A percentile compares a stretch with the other conserved stretches of the same genome.
Evolutionary conservation across 1,140 invertebrate species (phyloP).

Genomic region (Musca domestica): DNA sequence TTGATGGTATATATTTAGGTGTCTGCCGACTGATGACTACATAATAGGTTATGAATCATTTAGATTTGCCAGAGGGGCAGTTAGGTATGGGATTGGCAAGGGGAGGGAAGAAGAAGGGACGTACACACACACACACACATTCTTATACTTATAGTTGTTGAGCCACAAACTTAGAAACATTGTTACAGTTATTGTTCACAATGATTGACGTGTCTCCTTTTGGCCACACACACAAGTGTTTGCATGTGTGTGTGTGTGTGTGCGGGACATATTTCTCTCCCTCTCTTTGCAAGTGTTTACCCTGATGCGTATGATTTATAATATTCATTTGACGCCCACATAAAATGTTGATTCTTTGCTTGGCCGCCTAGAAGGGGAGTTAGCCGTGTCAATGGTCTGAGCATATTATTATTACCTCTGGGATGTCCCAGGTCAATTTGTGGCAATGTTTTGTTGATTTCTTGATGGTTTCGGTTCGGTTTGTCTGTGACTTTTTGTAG

Average conservation of each 20-base stretch:
- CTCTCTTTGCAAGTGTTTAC: background rate
- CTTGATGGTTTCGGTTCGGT: background rate
- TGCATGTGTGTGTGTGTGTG: background rate
- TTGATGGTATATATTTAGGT: too few species aligned
- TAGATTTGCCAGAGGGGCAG: background rate
- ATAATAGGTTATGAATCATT: slow-evolving; percentile 12
- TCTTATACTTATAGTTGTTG: too few species aligned
- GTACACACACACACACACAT: too few species aligned
- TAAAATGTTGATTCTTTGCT: background rate
- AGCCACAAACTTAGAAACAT: too few species aligned
- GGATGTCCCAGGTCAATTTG: slow-evolving; percentile 15
- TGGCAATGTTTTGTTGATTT: background rate
- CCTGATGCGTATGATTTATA: too few species aligned
- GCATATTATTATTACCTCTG: slow-evolving; percentile 8
- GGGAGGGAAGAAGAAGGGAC: too few species aligned
- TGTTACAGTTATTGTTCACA: too few species aligned
- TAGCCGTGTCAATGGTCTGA: background rate
- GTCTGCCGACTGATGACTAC: too few species aligned
- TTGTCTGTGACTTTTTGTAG: too few species aligned
- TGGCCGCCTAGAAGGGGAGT: background rate
- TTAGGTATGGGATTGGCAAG: background rate
- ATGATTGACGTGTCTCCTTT: too few species aligned
- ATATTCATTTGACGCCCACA: background rate
- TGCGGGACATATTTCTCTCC: background rate
- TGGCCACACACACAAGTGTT: background rate